Evolutionary conservation across 2,113 vertebrate genomes (phyloP).

Genomic region (Serranochromis macrocephalus): DNA sequence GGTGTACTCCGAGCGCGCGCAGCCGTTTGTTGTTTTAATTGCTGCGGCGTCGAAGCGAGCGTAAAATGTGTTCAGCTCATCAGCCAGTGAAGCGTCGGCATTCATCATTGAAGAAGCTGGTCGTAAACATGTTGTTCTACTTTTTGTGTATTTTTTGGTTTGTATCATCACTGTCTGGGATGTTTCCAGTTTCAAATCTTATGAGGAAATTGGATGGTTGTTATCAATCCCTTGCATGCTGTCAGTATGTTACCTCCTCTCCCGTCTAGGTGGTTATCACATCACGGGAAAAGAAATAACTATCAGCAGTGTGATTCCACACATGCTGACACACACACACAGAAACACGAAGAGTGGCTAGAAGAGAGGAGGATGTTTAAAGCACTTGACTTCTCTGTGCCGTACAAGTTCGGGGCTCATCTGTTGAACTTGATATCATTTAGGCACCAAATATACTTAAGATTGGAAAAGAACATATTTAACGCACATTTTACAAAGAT

Average conservation of each 20-base stretch:
- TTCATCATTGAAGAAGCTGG: not conserved
- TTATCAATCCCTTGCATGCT: not conserved
- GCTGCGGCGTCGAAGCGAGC: not conserved
- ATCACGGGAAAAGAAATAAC: not conserved
- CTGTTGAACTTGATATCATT: not conserved
- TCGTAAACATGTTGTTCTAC: not conserved
- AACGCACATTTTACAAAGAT: not conserved
- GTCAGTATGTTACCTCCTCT: not conserved
- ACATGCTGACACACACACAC: not conserved
- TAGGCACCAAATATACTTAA: not conserved
- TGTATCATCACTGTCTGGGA: not conserved
- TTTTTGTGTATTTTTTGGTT: not conserved
- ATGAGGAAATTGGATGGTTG: not conserved
- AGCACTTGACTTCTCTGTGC: not conserved
- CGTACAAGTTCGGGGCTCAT: not conserved
- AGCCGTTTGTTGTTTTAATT: not conserved
- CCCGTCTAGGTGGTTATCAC: not conserved
- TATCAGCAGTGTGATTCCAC: not conserved
- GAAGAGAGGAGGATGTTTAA: not conserved
- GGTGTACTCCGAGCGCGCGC: fast-evolving
- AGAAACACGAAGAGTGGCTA: not conserved
- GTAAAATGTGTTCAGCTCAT: not conserved
- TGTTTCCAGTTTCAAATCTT: not conserved
- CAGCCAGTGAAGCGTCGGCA: not conserved
- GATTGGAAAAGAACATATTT: not conserved